Conservation (phyloP, 1,140 invertebrate genomes). For the Caligus rogercresseyi region DNA sequence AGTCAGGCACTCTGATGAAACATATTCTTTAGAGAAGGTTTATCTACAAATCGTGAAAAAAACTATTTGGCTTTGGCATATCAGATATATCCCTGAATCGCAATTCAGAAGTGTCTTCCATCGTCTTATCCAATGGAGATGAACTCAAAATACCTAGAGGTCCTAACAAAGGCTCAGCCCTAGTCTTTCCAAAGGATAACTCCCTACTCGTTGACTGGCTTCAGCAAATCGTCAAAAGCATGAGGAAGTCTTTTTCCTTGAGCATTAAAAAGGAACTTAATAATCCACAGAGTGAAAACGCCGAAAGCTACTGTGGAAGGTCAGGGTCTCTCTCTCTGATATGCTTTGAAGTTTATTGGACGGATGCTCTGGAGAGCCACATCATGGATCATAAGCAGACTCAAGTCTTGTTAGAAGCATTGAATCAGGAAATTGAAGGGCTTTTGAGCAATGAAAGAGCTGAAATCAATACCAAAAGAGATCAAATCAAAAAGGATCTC, state of each 20-base stretch:
- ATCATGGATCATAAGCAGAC: not conserved
- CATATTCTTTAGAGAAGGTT: not conserved
- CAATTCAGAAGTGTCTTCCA: not conserved
- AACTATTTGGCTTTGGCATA: not conserved
- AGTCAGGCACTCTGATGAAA: not conserved
- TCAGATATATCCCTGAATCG: not conserved
- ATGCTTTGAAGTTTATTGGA: not conserved
- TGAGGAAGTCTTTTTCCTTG: not conserved
- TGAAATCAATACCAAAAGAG: not conserved
- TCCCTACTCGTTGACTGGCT: not conserved
- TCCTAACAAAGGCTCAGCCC: not conserved
- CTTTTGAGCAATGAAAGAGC: not conserved
- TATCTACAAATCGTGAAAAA: not conserved
- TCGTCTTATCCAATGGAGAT: not conserved
- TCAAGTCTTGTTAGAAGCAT: not conserved
- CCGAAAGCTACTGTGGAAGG: not conserved
- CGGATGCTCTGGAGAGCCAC: not conserved
- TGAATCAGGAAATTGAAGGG: not conserved
- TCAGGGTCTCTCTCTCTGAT: not conserved
- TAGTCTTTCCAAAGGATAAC: not conserved
- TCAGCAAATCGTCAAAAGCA: not conserved
- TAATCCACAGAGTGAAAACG: not conserved
- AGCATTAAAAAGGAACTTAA: not conserved
- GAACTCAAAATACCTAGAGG: not conserved
- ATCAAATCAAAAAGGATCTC: not conserved